Base-by-base conservation (phyloP, 2,888 invertebrate species). In the Acholoe squamosa region DNA sequence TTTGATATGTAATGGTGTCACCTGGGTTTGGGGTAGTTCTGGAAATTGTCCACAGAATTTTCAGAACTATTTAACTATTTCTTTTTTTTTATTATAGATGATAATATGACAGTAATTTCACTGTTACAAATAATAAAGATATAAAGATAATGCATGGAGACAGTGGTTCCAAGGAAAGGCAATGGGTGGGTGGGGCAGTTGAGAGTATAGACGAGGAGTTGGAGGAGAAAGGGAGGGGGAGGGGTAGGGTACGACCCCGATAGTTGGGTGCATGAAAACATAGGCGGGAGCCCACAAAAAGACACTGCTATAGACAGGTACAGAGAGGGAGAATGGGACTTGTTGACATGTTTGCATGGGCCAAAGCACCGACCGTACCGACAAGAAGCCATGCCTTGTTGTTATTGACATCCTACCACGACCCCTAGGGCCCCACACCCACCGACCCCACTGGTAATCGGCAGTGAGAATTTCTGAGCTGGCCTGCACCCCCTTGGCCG, bases 291-390 rank as follows among this genome's bases (percentile, higher is more conserved):
- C 71, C 28, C n/a, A 28, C 28, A 71, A 31, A 31, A 31, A 31
- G 71, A 71, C 71, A 71, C 71, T 71, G 28, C 71, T n/a, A n/a
- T 28, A 71, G 43, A 43, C 43, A 43, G 43, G 43, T 43, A 43
- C 5, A 43, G 43, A 43, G 61, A n/a, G 22, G 61, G 1, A 71
- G 28, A n/a, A 71, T 71, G 25, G 71, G 14, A 25, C 71, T 14
- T 80, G 80, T 80, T 80, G 80, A 80, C 80, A 80, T 80, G 80
- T 80, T 43, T 80, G 33, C 43, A 16, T 22, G 19, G 19, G 43
- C 34, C 80, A n/a, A 25, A 80, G 34, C 80, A 43, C 80, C 80
- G 22, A 80, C 34, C 16, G 19, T 19, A 22, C 43, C 34, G 43
- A 43, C 33, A 80, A 34, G 33, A 80, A 80, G 80, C 33, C 80